A percentile compares a stretch with the other conserved stretches of the same genome.
phyloP scores from a whole-genome alignment of 2,113 vertebrate species.

The Thryonomys swinderianus region DNA sequence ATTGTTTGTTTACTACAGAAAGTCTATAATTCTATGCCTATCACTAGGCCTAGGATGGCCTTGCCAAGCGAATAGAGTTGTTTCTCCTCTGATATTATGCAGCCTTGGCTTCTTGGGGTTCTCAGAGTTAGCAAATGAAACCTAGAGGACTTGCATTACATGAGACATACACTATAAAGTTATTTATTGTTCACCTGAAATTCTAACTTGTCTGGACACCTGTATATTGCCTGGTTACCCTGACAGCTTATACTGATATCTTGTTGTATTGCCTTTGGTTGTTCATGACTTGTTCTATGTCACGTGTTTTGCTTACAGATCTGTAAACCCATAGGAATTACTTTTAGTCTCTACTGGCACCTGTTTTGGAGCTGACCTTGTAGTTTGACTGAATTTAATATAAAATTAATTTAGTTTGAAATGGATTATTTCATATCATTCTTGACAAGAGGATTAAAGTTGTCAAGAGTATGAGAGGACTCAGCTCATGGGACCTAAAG shows the following conservation, averaged over 20 bases:
- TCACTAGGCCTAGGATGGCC: neutral
- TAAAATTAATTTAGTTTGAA: neutral
- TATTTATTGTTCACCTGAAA: neutral
- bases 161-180: neutral
- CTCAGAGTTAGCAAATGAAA: neutral
- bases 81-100: neutral
- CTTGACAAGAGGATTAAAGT: neutral
- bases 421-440: neutral
- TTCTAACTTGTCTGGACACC: neutral
- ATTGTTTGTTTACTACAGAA: neutral
- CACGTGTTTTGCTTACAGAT: neutral
- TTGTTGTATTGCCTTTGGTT: neutral
- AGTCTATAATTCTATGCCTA: neutral
- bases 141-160: neutral
- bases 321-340: neutral
- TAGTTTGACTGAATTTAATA: neutral
- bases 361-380: neutral
- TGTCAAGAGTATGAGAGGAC: neutral
- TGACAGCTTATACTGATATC: neutral
- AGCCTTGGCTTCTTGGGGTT: neutral
- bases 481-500: neutral
- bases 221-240: neutral
- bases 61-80: neutral
- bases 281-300: neutral
- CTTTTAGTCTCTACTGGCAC: neutral